A percentile compares a stretch with the other conserved stretches of the same genome.
Evolutionary conservation across 2,113 vertebrate species (phyloP).

Genomic region (Zosterops borbonicus): DNA sequence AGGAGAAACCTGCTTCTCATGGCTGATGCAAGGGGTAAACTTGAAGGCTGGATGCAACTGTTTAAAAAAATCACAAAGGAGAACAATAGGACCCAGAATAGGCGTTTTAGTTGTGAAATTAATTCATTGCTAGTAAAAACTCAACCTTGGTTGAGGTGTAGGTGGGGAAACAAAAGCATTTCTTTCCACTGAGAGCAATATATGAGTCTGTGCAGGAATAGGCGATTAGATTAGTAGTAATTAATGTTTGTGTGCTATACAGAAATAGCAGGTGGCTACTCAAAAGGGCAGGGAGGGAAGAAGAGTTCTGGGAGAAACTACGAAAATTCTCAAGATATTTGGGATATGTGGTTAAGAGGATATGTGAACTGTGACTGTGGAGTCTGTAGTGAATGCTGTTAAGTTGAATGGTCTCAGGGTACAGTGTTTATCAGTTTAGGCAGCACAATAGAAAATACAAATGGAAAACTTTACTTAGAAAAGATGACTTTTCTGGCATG

Average conservation of each 20-base stretch:
- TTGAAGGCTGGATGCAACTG: not conserved
- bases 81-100: not conserved
- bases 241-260: not conserved
- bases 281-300: not conserved
- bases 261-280: not conserved
- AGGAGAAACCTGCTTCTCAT: not conserved
- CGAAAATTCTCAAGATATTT: not conserved
- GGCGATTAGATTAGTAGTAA: not conserved
- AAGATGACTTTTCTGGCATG: not conserved
- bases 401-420: not conserved
- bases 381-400: not conserved
- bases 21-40: not conserved
- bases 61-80: not conserved
- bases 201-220: not conserved
- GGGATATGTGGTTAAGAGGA: not conserved
- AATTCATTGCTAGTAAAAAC: not conserved
- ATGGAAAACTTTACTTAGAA: not conserved
- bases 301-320: not conserved
- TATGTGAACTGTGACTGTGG: not conserved
- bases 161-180: not conserved
- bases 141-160: not conserved
- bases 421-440: not conserved
- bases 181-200: not conserved
- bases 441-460: not conserved
- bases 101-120: not conserved